phyloP scores from a whole-genome alignment of 2,113 vertebrate genomes.

The Notothenia rossii region DNA sequence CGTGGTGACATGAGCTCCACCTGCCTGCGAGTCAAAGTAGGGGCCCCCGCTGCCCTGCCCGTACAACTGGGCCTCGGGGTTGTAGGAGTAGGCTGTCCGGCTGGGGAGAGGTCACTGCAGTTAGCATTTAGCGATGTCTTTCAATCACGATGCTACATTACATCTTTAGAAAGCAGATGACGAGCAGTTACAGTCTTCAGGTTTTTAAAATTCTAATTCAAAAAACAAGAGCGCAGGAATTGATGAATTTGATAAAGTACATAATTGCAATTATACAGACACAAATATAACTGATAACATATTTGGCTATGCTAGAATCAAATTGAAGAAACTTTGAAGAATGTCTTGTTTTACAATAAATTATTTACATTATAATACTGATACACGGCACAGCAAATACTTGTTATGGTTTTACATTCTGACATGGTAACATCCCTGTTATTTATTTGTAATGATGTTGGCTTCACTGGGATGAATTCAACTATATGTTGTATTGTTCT shows the following conservation, averaged over 20 bases:
- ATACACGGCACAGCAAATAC: too few relatives aligned
- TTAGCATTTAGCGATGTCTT: conserved; percentile 5
- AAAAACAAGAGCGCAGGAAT: neutral
- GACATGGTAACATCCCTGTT: too few relatives aligned
- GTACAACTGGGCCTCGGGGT: conserved; percentile 93
- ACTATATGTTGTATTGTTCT: neutral
- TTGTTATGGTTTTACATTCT: too few relatives aligned
- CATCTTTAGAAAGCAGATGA: neutral
- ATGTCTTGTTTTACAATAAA: too few relatives aligned
- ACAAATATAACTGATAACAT: neutral
- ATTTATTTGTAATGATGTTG: neutral
- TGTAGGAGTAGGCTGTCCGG: conserved; percentile 93
- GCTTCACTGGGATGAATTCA: neutral
- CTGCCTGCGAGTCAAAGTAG: conserved; percentile 93
- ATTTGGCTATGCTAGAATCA: neutral
- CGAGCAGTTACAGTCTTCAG: neutral
- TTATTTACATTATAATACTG: too few relatives aligned
- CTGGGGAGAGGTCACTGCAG: conserved; percentile 74
- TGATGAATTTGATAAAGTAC: neutral
- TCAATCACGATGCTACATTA: neutral
- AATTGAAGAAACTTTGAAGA: conserved; percentile 1
- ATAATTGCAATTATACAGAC: neutral
- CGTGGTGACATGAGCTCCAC: conserved; percentile 92
- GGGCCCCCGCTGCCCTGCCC: conserved; percentile 88
- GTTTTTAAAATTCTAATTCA: neutral